Evolutionary conservation across 1,140 invertebrate genomes (phyloP), one percentile per base, ranked within the genome.

Genomic region (Drosophila ercepeae): DNA sequence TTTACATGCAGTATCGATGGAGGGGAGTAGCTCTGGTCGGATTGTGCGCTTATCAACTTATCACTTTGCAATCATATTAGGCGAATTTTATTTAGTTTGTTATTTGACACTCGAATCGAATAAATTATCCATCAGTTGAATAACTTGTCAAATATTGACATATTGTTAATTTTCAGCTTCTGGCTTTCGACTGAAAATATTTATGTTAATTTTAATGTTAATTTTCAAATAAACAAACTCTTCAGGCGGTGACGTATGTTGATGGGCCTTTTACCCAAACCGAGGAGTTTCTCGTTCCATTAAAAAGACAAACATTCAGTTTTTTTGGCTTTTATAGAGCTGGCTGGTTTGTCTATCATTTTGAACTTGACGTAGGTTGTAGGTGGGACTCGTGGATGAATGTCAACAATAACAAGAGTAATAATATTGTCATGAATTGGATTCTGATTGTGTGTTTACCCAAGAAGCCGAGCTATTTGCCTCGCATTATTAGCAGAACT

Each of bases 121-220:
- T 74, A 78, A 84, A 67, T 67, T 68, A 50, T 71, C n/a, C 4
- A 13, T 7, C 36, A 14, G 13, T 25, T 53, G 51, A 83, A 54
- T 55, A 72, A 67, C 60, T 51, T 72, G 53, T 71, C 57, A 78
- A 86, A 83, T 86, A 86, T 75, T 84, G 79, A 50, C 75, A 79
- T 53, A 84, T 79, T 64, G 69, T 79, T 84, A 79, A 83, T 75
- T 78, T 53, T 53, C 70, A 61, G 46, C 41, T 34, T 18, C 27
- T 67, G 57, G n/a, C 19, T 45, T 45, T 19, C 45, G 67, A 39
- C 13, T 16, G 36, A 14, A 58, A 53, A 39, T 58, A 55, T 79
- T 64, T 79, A 75, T 32, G 29, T 3, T 32, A 32, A 32, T 32
- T 32, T 79, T 46, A 68, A 58, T 59, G 81, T 57, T 83, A 86